These are phyloP conservation scores for Saturnia pavonia DNA, from an alignment of 2,888 invertebrate genomes.

Conservation along the genomic window DNA sequence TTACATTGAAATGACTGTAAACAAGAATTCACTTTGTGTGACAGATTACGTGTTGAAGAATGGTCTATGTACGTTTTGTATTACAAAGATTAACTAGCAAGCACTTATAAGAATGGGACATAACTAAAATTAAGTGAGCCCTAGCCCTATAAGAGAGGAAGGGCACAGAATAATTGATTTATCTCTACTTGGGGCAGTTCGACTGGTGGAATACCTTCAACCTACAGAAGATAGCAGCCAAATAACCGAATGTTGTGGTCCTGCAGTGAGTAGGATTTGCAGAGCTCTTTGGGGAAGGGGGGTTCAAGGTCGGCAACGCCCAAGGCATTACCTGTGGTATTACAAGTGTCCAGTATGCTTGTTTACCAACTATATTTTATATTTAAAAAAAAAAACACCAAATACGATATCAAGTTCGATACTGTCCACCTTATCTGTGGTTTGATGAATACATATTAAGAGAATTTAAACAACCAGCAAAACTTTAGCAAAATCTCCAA, in stretches of 20 bases:
- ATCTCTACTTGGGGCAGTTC: too few species aligned
- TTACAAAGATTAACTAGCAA: background rate
- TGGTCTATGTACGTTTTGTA: background rate
- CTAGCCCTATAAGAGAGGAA: too few species aligned
- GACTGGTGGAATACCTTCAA: too few species aligned
- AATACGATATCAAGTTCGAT: background rate
- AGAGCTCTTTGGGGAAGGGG: too few species aligned
- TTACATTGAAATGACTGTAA: background rate
- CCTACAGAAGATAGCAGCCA: too few species aligned
- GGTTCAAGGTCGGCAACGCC: too few species aligned
- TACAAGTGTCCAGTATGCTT: too few species aligned
- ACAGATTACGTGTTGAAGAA: background rate
- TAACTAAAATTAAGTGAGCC: background rate
- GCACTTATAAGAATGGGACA: background rate
- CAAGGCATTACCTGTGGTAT: too few species aligned
- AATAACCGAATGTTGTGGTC: too few species aligned
- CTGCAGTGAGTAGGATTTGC: too few species aligned
- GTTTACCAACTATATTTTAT: too few species aligned
- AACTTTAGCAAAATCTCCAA: background rate
- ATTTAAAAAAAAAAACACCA: background rate
- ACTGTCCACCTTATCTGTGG: background rate
- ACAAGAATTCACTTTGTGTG: background rate
- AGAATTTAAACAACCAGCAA: background rate
- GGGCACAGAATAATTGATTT: too few species aligned
- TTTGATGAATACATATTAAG: background rate